Base-by-base conservation (phyloP, 2,797 vertebrate genomes). In the Sphenopsis melanotis region DNA sequence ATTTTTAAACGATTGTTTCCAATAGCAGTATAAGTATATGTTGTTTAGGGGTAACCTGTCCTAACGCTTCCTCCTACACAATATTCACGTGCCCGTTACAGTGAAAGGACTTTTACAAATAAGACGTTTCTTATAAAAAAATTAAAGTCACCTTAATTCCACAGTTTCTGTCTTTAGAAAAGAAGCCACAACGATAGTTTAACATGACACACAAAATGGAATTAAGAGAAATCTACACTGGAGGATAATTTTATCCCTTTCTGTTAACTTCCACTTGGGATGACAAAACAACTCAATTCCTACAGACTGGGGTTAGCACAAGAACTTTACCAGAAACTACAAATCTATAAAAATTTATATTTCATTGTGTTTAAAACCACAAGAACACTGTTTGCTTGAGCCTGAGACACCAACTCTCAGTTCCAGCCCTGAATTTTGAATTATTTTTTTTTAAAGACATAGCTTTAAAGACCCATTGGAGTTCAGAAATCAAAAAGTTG, bases 81-180 rank as follows among this genome's bases (percentile, higher is more conserved):
- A 98, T 98, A 98, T 98, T 98, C 98, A 98, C 98, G 98, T 98
- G 98, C 98, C 98, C 98, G 97, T 98, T 99, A 99, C 98, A 98
- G 98, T 97, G 98, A 98, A 98, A 98, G 94, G 93, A 98, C 97
- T 98, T 98, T 98, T 98, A 99, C 98, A 99, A 98, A 99, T 98
- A 98, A 98, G 98, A 99, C 98, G 53, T 97, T 98, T 98, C 97
- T 98, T 99, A 99, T 98, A 95, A 97, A 96, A 97, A 97, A 98
- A 98, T 95, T 94, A 97, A 97, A 95, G 95, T 97, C 97, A 98
- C 97, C 97, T 97, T 96, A 97, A 97, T 97, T 98, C 97, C 97
- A 98, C 98, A 98, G 97, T 97, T 98, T 96, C 94, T 97, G 96
- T 98, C 97, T 96, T 98, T 98, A 98, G 92, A 98, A 97, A 98